Percentiles rank a stretch among this genome's conserved stretches.
Conservation (phyloP, 2,888 invertebrate genomes). For the Lamproptera curius region DNA sequence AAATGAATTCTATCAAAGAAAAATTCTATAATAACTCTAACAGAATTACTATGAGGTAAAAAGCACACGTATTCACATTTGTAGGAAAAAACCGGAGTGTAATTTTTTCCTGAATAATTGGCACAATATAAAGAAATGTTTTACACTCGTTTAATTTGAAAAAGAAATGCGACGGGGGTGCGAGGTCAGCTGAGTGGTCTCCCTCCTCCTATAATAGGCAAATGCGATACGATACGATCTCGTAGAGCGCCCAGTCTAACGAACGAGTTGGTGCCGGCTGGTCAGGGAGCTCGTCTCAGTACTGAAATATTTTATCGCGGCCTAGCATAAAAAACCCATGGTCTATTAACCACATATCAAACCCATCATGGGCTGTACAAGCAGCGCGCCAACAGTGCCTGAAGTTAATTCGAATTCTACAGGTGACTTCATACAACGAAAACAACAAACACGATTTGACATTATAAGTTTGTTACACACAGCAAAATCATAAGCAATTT, state of each 20-base stretch:
- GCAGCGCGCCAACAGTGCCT: slow-evolving; percentile 59
- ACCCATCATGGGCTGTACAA: slow-evolving; percentile 69
- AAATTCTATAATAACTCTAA: background rate
- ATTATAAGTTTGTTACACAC: too few species aligned
- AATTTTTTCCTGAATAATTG: slow-evolving; percentile 49
- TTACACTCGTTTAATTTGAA: slow-evolving; percentile 68
- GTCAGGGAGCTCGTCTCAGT: slow-evolving; percentile 35
- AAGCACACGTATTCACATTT: background rate
- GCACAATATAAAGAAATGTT: slow-evolving; percentile 49
- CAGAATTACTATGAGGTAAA: background rate
- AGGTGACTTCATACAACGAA: slow-evolving; percentile 25
- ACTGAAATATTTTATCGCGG: slow-evolving; percentile 19
- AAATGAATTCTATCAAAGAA: too few species aligned
- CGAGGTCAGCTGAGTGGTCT: slow-evolving; percentile 73
- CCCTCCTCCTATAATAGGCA: slow-evolving; percentile 68
- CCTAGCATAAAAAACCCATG: slow-evolving; percentile 26
- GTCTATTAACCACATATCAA: slow-evolving; percentile 27
- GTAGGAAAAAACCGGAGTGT: slow-evolving; percentile 29
- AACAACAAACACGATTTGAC: background rate
- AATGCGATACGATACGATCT: slow-evolving; percentile 74
- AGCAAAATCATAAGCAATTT: slow-evolving; percentile 2
- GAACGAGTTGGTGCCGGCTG: slow-evolving; percentile 47
- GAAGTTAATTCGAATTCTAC: slow-evolving; percentile 48
- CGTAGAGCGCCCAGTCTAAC: slow-evolving; percentile 49
- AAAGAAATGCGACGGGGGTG: slow-evolving; percentile 72